Conservation (phyloP, 2,113 vertebrate species). For the Halichoeres trimaculatus region DNA sequence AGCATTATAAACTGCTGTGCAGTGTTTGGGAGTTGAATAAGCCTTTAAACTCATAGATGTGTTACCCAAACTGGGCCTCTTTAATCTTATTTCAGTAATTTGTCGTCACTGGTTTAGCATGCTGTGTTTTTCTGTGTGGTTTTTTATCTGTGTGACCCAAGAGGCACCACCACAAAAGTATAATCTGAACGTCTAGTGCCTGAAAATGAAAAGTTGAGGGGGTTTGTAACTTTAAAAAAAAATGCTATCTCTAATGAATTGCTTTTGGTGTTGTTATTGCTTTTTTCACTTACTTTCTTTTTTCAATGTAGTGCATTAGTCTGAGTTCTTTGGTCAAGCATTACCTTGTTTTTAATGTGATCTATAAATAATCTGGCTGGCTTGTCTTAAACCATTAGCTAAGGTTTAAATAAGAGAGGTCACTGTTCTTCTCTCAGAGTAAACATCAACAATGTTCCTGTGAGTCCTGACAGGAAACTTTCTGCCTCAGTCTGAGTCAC, state of each 20-base stretch:
- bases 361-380: neutral
- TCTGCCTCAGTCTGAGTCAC: constrained; percentile 13
- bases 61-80: neutral
- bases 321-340: neutral
- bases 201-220: no score
- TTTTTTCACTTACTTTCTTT: neutral
- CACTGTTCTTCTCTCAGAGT: neutral
- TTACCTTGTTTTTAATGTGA: neutral
- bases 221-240: no score
- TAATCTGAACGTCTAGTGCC: no score
- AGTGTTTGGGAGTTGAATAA: neutral
- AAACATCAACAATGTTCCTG: neutral
- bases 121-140: neutral
- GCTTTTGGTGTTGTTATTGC: neutral
- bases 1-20: neutral
- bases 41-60: neutral
- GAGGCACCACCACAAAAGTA: neutral
- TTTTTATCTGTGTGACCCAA: neutral
- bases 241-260: neutral
- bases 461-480: neutral
- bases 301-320: neutral
- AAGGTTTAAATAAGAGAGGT: neutral
- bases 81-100: neutral
- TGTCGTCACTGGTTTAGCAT: neutral
- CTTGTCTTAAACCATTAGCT: neutral